phyloP scores from a whole-genome alignment of 1,140 invertebrate species.

The Drosophila bipectinata region DNA sequence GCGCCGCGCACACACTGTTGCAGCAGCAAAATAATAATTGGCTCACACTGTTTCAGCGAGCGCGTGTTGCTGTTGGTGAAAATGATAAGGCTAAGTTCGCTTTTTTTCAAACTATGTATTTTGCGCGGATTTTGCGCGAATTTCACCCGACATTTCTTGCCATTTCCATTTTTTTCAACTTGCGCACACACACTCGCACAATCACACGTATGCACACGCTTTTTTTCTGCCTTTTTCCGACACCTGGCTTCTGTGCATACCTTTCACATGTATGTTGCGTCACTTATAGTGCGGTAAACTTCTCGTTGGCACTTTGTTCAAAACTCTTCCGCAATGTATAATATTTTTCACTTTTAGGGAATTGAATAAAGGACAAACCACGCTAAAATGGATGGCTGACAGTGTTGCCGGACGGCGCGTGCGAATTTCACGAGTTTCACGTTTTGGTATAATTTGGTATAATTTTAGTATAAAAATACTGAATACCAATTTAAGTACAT shows the following conservation, averaged over 20 bases:
- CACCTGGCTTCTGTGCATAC: background rate
- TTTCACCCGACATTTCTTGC: slow-evolving; percentile 1
- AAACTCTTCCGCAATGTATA: background rate
- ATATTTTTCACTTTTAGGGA: background rate
- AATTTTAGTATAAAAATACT: no score
- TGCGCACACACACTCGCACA: background rate
- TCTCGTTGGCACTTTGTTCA: background rate
- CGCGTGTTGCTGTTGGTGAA: background rate
- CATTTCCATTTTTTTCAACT: background rate
- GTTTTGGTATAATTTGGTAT: no score
- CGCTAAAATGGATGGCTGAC: background rate
- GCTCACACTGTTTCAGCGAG: background rate
- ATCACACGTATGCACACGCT: background rate
- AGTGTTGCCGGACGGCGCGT: no score
- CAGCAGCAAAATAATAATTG: background rate
- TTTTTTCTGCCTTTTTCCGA: background rate
- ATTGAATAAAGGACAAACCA: slow-evolving; percentile 1
- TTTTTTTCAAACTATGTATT: background rate
- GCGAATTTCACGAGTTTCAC: no score
- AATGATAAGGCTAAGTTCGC: background rate
- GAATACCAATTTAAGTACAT: no score
- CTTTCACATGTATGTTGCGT: background rate
- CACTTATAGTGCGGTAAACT: background rate
- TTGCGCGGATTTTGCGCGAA: background rate
- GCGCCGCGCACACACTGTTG: background rate